Base-by-base conservation (phyloP, 2,888 invertebrate genomes). In the Azorinus chamasolen region DNA sequence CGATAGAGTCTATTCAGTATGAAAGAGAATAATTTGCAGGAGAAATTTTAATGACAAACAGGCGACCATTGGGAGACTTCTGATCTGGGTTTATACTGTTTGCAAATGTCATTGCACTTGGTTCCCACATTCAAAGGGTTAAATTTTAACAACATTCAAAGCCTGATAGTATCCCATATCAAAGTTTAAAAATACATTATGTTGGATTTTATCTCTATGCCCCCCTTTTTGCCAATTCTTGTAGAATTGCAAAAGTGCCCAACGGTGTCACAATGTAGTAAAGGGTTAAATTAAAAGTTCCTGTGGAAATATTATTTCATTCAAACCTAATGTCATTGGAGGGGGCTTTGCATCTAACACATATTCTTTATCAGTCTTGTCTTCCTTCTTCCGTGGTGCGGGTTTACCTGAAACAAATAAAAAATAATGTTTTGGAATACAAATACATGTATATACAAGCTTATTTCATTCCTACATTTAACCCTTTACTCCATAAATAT, bases 261-360 rank as follows among this genome's bases (percentile, higher is more conserved):
- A n/a, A 46, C 6, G 5, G 16, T 8, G 16, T 12, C 22, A 22
- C 14, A 22, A 8, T 51, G 51, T 51, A 22, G 22, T 4, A 51
- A 51, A 20, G 25, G 32, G 18, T 50, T 32, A 61, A 61, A 54
- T 14, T 45, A 45, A 45, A 45, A 18, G 2, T 22, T 24, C 25
- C 20, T 14, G 16, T 12, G 22, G 25, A 46, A 25, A 2, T 18
- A 41, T 8, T 14, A 66, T 27, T 1, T 14, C 12, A 5, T 27
- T 54, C 62, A 71, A 85, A 92, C 92, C 92, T 51, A 92, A 79
- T n/a, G 92, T 90, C 24, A 89, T 74, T 14, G 88, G 86, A 20
- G 89, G 85, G 8, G 88, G 91, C 74, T 88, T 85, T 10, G 86
- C 72, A 79, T 91, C 92, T 18, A 92, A 76, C 0, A 92, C 91